Conservation (phyloP, 2,113 vertebrate species). For the Leuciscus idus region DNA sequence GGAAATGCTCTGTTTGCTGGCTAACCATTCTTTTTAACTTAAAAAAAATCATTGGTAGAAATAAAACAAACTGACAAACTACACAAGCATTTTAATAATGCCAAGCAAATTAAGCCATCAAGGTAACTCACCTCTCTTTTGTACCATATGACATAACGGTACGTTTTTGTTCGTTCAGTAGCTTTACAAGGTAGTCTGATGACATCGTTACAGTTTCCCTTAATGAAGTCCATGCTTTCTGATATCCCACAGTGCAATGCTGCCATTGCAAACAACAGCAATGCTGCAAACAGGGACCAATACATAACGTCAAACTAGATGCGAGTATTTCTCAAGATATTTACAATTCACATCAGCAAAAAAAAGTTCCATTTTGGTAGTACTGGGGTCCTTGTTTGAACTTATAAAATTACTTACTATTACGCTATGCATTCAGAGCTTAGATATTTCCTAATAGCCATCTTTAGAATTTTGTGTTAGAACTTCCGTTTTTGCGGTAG, state of each 20-base stretch:
- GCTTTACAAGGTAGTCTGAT: slow-evolving; percentile 39
- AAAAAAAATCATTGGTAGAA: background rate
- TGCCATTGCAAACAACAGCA: slow-evolving; percentile 16
- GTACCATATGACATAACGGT: slow-evolving; percentile 41
- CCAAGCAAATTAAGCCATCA: background rate
- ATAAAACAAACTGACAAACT: background rate
- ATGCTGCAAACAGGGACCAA: background rate
- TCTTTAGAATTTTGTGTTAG: too few relatives aligned
- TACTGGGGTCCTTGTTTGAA: too few relatives aligned
- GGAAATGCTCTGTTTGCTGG: background rate
- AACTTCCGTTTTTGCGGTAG: too few relatives aligned
- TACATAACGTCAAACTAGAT: background rate
- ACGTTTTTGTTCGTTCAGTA: background rate
- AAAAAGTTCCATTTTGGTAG: too few relatives aligned
- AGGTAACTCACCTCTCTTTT: background rate
- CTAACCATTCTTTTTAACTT: background rate
- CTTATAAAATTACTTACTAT: too few relatives aligned
- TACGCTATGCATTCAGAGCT: too few relatives aligned
- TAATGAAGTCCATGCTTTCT: background rate
- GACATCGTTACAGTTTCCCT: slow-evolving; percentile 18
- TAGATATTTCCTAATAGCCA: too few relatives aligned
- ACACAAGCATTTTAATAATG: background rate
- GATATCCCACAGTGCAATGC: slow-evolving; percentile 16
- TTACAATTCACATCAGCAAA: too few relatives aligned
- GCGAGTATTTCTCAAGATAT: background rate